Evolutionary conservation across 2,888 invertebrate species (phyloP), one percentile per base, ranked within the genome.

Genomic region (Lingula anatina): DNA sequence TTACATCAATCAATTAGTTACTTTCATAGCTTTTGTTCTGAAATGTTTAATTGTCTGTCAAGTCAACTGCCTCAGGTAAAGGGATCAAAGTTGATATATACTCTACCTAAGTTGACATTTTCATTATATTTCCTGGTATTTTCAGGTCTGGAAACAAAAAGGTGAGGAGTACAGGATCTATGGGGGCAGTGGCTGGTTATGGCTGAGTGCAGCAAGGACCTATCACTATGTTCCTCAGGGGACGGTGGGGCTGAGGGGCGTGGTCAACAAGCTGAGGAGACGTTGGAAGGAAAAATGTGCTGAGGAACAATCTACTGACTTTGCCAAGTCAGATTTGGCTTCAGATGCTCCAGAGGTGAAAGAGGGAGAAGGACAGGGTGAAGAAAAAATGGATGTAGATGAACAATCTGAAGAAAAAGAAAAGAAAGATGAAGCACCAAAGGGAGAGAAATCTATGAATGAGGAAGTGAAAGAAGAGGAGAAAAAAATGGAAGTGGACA

Each of bases 131-230:
- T n/a, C n/a, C n/a, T n/a, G n/a, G n/a, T n/a, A n/a, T 27, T 50
- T 50, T 2, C 54, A 76, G 76, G 71, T 76, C n/a, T 75, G 92
- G 90, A 96, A 96, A 76, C 93, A 95, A 79, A 95, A 93, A 78
- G 97, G 97, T 0, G 99, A 99, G 78, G 96, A 97, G 68, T 99
- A 96, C 75, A 83, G 99, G 57, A 86, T 97, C 39, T 93, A 93
- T 69, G 96, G 96, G 0, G 73, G 73, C 9, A 94, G 95, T 86
- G 97, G 96, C n/a, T 99, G 97, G 97, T 49, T 61, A 27, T 77
- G 77, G 77, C 43, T 70, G 18, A 66, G 68, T 28, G 45, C 53
- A 21, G 66, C 63, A 15, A 50, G 89, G 53, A 84, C 83, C 63
- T 83, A 83, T 61, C 83, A 80, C 75, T 79, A 77, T 65, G 64